These are phyloP conservation scores for Vannuccia rotundouncinata DNA, from an alignment of 2,888 invertebrate genomes.

Conservation along the genomic window DNA sequence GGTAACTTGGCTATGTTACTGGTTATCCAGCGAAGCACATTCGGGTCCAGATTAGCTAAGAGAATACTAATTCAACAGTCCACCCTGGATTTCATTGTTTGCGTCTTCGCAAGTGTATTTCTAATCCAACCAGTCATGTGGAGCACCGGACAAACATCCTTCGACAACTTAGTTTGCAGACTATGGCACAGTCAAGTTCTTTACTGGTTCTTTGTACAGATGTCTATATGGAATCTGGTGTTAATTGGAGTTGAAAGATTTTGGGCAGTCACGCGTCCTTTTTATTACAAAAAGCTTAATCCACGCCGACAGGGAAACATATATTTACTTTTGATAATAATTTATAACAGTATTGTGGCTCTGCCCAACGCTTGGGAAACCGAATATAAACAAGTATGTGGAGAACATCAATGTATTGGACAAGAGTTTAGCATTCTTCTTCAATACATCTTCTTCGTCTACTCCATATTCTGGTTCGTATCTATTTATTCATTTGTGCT, in stretches of 20 bases:
- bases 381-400: not conserved
- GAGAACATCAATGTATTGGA: not conserved
- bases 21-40: not conserved
- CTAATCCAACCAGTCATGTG: slow-evolving; percentile 27
- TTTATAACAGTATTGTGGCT: slow-evolving; percentile 15
- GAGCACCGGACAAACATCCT: not conserved
- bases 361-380: slow-evolving; percentile 36
- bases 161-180: slow-evolving; percentile 17
- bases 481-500: slow-evolving; percentile 12
- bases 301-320: not conserved
- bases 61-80: not conserved
- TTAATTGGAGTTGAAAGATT: slow-evolving; percentile 34
- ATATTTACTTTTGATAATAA: not conserved
- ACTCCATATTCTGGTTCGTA: slow-evolving; percentile 32
- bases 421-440: not conserved
- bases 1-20: slow-evolving; percentile 28
- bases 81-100: slow-evolving; percentile 20
- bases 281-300: slow-evolving; percentile 4
- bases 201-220: slow-evolving; percentile 30
- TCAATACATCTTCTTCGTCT: not conserved
- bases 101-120: not conserved
- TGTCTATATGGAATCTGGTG: slow-evolving; percentile 30
- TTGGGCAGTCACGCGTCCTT: slow-evolving; percentile 29
- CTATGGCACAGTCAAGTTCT: slow-evolving; percentile 32
- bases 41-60: not conserved